These are phyloP conservation scores for Cerastoderma edule DNA, from an alignment of 2,888 invertebrate genomes.

Conservation along the genomic window DNA sequence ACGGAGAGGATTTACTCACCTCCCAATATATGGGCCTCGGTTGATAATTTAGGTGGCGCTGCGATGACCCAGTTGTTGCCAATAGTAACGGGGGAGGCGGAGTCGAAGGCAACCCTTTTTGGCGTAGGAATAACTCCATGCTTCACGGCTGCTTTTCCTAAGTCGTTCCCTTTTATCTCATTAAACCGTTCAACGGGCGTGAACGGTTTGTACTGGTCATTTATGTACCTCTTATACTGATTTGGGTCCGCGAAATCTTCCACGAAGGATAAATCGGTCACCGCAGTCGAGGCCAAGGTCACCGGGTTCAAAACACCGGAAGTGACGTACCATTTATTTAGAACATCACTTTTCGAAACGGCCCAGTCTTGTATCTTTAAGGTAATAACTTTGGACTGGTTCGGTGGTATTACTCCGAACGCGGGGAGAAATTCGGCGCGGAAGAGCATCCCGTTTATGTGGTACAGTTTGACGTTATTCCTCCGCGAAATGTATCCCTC, in stretches of 20 bases:
- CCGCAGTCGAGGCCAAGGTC: slow-evolving; percentile 60
- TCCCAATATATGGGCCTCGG: slow-evolving; percentile 64
- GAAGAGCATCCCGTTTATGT: slow-evolving; percentile 74
- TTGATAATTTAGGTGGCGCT: slow-evolving; percentile 44
- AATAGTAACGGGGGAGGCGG: slow-evolving; percentile 36
- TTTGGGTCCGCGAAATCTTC: slow-evolving; percentile 63
- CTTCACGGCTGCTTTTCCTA: slow-evolving; percentile 33
- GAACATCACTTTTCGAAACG: slow-evolving; percentile 69
- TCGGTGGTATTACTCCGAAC: slow-evolving; percentile 62
- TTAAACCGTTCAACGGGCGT: slow-evolving; percentile 67
- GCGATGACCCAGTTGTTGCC: slow-evolving; percentile 63
- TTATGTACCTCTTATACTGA: slow-evolving; percentile 70
- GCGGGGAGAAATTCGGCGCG: slow-evolving; percentile 61
- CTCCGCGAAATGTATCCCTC: slow-evolving; percentile 52
- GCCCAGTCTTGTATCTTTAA: slow-evolving; percentile 72
- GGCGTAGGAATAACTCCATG: slow-evolving; percentile 67
- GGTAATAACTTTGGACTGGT: slow-evolving; percentile 57
- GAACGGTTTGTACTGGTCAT: slow-evolving; percentile 71
- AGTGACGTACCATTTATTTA: slow-evolving; percentile 74
- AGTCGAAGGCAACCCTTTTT: slow-evolving; percentile 31
- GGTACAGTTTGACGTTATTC: slow-evolving; percentile 64
- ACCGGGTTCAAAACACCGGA: slow-evolving; percentile 56
- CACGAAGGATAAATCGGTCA: slow-evolving; percentile 66
- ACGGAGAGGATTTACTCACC: too few species aligned
- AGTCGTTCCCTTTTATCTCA: slow-evolving; percentile 51